Conservation (phyloP, 2,113 vertebrate genomes). For the Hiodon alosoides region DNA sequence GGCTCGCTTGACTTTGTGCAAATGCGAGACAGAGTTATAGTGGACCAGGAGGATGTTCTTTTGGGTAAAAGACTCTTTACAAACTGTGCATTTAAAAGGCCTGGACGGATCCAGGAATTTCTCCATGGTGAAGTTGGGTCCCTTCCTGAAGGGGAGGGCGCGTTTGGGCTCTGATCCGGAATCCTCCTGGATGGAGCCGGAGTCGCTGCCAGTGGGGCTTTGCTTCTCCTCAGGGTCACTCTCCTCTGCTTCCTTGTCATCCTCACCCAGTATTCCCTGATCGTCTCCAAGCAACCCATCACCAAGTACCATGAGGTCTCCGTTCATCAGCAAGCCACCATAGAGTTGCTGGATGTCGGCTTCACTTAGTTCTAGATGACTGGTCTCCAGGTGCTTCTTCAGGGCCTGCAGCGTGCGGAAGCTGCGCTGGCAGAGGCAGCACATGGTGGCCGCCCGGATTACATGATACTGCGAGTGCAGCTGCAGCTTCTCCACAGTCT, state of each 20-base stretch:
- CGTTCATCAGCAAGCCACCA: conserved; percentile 87
- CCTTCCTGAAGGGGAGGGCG: conserved; percentile 92
- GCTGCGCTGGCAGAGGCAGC: conserved; percentile 95
- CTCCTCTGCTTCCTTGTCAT: conserved; percentile 92
- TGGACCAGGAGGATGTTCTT: conserved; percentile 98
- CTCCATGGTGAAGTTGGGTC: conserved; percentile 98
- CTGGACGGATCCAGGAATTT: conserved; percentile 97
- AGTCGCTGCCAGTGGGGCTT: conserved; percentile 90
- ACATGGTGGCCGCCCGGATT: conserved; percentile 95
- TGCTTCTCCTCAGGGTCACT: conserved; percentile 94
- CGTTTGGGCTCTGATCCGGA: conserved; percentile 92
- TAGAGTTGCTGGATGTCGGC: conserved; percentile 96
- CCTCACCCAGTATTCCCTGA: conserved; percentile 84
- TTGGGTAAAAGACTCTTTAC: conserved; percentile 98
- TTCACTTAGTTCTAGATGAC: conserved; percentile 92
- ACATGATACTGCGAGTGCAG: conserved; percentile 97
- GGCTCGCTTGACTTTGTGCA: conserved; percentile 95
- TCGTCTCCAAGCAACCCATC: conserved; percentile 85
- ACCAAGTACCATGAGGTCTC: conserved; percentile 87
- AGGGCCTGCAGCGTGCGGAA: conserved; percentile 95
- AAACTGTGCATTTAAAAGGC: conserved; percentile 97
- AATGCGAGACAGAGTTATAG: conserved; percentile 97
- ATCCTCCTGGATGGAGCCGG: conserved; percentile 89
- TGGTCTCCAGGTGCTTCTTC: conserved; percentile 95
- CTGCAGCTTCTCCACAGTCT: conserved; percentile 94